Base-by-base conservation (phyloP, 2,113 vertebrate species). In the Myxocyprinus asiaticus region DNA sequence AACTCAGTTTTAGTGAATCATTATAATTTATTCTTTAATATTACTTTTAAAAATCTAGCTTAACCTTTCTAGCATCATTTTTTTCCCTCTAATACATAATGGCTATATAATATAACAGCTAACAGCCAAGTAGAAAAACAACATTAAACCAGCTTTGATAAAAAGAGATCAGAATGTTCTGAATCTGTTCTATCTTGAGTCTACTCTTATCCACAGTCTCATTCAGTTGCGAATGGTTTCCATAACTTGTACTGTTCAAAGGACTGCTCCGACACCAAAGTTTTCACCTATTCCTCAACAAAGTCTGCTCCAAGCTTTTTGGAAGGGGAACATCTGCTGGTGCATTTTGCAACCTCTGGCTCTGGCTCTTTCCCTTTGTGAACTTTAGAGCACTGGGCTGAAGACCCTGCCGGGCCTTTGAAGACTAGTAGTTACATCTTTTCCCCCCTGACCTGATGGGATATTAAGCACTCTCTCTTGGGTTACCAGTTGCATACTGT, bases 251-350 rank as follows among this genome's bases (percentile, higher is more conserved):
- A 65, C 42, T 53, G n/a, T 64, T 58, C 78, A 79, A 75, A 80
- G 42, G 71, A 80, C 80, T 82, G 71, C 55, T 62, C 82, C 81
- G 82, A 85, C 82, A 87, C 78, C 71, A 83, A 71, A 71, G 80
- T 82, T 66, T 62, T 66, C 65, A 64, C 45, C 59, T 51, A 61
- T 69, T 42, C 51, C 78, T 84, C 86, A 85, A 85, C 83, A 85
- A 87, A 87, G 79, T n/a, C 62, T 79, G 68, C 33, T 73, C 71
- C 69, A 68, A 85, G 83, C 81, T 85, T 85, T 53, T n/a, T 50
- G 58, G 77, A 79, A 78, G 10, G 43, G 73, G 79, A 79, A 86
- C 79, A 86, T 85, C 85, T 86, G 85, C 79, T 81, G 79, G 68
- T 72, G 61, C 77, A 14, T 56, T 56, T 12, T 65, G 50, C 76